phyloP scores from a whole-genome alignment of 1,140 invertebrate genomes.

The Drosophila oshimai region DNA sequence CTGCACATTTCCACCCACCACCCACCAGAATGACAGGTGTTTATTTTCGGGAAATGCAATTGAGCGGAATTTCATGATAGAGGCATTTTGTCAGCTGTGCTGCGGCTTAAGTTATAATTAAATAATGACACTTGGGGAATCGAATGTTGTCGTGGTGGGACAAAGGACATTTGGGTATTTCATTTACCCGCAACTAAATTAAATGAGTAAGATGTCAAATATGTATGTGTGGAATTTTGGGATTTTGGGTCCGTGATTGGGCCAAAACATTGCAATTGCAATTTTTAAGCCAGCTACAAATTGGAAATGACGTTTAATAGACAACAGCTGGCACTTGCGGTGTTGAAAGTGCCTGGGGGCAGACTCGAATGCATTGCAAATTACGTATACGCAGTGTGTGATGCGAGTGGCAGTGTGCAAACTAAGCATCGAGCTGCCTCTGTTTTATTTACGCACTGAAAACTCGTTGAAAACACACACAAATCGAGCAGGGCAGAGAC shows the following conservation, averaged over 20 bases:
- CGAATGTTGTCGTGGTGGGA: background rate
- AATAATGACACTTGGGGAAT: slow-evolving; percentile 31
- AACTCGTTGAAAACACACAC: slow-evolving; percentile 53
- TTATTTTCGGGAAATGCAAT: slow-evolving; percentile 57
- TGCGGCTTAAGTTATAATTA: slow-evolving; percentile 47
- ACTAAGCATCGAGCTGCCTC: slow-evolving; percentile 22
- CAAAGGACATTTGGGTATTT: background rate
- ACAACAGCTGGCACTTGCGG: slow-evolving; percentile 42
- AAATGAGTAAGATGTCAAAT: background rate
- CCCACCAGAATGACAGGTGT: slow-evolving; percentile 45
- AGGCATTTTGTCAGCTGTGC: slow-evolving; percentile 45
- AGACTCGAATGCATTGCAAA: slow-evolving; percentile 49
- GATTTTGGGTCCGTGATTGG: background rate
- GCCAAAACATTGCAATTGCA: slow-evolving; percentile 25
- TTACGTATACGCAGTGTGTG: slow-evolving; percentile 65
- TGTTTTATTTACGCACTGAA: slow-evolving; percentile 67
- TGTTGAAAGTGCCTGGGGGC: slow-evolving; percentile 46
- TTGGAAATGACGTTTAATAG: slow-evolving; percentile 60
- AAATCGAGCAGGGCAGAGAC: slow-evolving; percentile 14
- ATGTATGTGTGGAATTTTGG: slow-evolving; percentile 8
- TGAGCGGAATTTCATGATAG: slow-evolving; percentile 30
- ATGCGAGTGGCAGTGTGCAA: slow-evolving; percentile 10
- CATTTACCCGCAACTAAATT: background rate
- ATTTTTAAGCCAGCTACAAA: slow-evolving; percentile 51
- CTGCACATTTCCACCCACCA: background rate